Percentiles rank a stretch among this genome's conserved stretches.
These are phyloP conservation scores for Ispidina lecontei DNA, from an alignment of 2,797 vertebrate genomes.

Conservation along the genomic window DNA sequence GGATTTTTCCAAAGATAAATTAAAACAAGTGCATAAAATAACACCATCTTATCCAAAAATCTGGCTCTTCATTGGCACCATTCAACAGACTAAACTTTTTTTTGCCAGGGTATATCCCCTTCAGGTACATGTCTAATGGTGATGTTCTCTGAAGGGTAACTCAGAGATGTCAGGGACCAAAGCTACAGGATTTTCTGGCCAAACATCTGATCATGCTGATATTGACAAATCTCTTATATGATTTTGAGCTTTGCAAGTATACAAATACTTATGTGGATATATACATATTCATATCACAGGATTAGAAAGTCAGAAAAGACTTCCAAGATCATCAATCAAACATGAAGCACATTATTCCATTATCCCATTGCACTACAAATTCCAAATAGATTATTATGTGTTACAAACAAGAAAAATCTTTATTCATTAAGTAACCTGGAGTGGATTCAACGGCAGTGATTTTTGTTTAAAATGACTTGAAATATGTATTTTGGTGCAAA, in stretches of 20 bases:
- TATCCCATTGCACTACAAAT: background rate
- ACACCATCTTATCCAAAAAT: background rate
- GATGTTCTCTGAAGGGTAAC: background rate
- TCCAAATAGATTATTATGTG: background rate
- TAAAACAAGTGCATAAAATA: background rate
- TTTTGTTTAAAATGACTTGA: background rate
- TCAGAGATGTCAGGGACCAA: background rate
- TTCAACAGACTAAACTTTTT: background rate
- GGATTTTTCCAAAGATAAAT: background rate
- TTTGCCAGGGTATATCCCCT: background rate
- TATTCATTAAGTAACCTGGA: background rate
- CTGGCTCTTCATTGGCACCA: background rate
- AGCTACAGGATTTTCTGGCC: background rate
- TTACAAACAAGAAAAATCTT: background rate
- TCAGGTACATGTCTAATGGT: background rate
- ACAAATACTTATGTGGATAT: background rate
- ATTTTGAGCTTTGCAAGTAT: background rate
- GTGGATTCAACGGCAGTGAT: background rate
- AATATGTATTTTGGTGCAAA: rapidly evolving
- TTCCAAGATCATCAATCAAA: background rate
- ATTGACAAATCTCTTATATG: background rate
- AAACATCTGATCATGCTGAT: background rate
- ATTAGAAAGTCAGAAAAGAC: too few species aligned
- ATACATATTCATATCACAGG: background rate
- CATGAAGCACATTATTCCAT: background rate